Evolutionary conservation across 2,113 vertebrate genomes (phyloP).

Genomic region (Todiramphus saurophagus): DNA sequence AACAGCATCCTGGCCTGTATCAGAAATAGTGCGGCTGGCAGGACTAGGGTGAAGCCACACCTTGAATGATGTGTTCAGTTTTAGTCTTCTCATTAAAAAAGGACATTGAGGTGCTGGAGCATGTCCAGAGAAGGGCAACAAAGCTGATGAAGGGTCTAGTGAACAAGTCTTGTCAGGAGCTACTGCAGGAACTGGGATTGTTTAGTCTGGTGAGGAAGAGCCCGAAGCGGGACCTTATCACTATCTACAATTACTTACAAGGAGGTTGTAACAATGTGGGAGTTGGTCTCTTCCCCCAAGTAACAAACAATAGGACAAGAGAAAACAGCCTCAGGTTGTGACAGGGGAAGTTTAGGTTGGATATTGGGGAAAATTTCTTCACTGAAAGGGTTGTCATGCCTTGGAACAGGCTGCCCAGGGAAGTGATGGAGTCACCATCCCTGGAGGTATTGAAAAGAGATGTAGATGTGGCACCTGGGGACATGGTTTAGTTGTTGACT

Average conservation of each 20-base stretch:
- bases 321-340: background rate
- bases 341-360: background rate
- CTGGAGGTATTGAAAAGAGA: too few relatives aligned
- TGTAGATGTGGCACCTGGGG: background rate
- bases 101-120: background rate
- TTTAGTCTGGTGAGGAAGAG: background rate
- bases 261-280: background rate
- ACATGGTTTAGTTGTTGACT: background rate
- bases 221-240: background rate
- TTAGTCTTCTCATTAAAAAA: background rate
- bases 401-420: too few relatives aligned
- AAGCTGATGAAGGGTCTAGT: background rate
- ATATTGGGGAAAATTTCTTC: background rate
- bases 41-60: too few relatives aligned
- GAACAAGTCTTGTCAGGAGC: background rate
- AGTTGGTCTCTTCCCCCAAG: background rate
- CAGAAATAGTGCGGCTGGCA: too few relatives aligned
- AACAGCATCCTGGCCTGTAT: too few relatives aligned
- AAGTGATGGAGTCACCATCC: too few relatives aligned
- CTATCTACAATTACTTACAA: background rate
- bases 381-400: too few relatives aligned
- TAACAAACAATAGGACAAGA: background rate
- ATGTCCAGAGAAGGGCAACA: background rate
- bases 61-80: too few relatives aligned
- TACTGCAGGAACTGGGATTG: background rate